Base-by-base conservation (phyloP, 2,113 vertebrate species). In the Zapus hudsonius region DNA sequence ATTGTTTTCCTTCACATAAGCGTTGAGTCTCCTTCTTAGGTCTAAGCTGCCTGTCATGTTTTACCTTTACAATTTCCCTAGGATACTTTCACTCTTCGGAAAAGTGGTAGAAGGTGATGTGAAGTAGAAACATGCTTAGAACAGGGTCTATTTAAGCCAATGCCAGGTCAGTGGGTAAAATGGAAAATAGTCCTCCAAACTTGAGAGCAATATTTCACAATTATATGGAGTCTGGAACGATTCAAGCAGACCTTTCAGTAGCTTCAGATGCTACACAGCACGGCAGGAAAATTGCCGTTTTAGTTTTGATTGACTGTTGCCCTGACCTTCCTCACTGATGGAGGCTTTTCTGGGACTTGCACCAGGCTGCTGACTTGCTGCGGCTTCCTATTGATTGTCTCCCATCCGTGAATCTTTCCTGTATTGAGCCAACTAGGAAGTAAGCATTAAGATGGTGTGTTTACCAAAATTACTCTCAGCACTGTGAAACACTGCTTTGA, bases 371-470 rank as follows among this genome's bases (percentile, higher is more conserved):
- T 36, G 70, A 84, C 87, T 90, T 10, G n/a, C 85, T 47, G 7
- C 44, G 85, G 79, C 25, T 94, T 95, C 85, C 63, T 96, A 96
- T 91, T 92, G 93, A 96, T 88, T 95, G 63, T 88, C 93, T 96
- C 76, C 87, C 92, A 33, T 95, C 88, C 76, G 23, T 27, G 85
- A 87, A 88, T 75, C 82, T 87, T 96, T 82, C 66, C 67, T 52
- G 19, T 93, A 92, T 93, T 96, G 95, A 95, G 33, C 93, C 85
- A 88, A 93, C 67, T 93, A 92, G 79, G 79, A 84, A 83, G 38
- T 22, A 10, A 8, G 25, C 83, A 64, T 74, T 95, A 95, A 92
- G 66, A 84, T 89, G 61, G 42, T n/a, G 29, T 95, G 90, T 92
- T 96, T 96, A 84, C 89, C 57, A 89, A 93, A 94, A 96, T 94